Conservation (phyloP, 2,888 invertebrate genomes). For the Phragmatobia fuliginosa region DNA sequence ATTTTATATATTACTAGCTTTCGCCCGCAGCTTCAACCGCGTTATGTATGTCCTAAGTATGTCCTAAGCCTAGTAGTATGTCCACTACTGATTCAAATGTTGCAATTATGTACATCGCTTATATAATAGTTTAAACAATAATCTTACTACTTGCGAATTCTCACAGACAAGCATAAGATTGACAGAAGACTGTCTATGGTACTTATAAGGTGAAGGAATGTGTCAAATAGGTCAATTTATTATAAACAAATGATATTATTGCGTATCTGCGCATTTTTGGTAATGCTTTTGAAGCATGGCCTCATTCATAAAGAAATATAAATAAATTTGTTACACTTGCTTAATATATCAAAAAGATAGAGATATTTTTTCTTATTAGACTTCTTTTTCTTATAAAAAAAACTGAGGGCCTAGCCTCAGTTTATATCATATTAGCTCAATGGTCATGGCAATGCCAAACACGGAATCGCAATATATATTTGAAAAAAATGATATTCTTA, state of each 20-base stretch:
- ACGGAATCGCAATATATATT: too few species aligned
- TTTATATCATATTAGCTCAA: too few species aligned
- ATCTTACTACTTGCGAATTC: background rate
- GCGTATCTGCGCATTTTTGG: background rate
- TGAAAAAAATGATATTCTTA: background rate
- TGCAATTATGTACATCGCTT: background rate
- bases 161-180: background rate
- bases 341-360: background rate
- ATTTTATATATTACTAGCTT: background rate
- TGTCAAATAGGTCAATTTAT: background rate
- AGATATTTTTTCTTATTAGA: background rate
- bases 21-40: too few species aligned
- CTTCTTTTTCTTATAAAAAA: background rate
- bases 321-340: background rate
- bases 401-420: too few species aligned
- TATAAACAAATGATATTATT: background rate
- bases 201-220: background rate
- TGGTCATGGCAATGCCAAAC: too few species aligned
- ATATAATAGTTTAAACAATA: background rate
- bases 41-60: too few species aligned
- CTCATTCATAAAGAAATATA: background rate
- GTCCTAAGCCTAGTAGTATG: too few species aligned
- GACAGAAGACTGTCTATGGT: background rate
- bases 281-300: background rate
- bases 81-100: background rate